Percentiles rank a stretch among this genome's conserved stretches.
Evolutionary conservation across 2,888 invertebrate genomes (phyloP).

Genomic region (Drosophila eohydei): DNA sequence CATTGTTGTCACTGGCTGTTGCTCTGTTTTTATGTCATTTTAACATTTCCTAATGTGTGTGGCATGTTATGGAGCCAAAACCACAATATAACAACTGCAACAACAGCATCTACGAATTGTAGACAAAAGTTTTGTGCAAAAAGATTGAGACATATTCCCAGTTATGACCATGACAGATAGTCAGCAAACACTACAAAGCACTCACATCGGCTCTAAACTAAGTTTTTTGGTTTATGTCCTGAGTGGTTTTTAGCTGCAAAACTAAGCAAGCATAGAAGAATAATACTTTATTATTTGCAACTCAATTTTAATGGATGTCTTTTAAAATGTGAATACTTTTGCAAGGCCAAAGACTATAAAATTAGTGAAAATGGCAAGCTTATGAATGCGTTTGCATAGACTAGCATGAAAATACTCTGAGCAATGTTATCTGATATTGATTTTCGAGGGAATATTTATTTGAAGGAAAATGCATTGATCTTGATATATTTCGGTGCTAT

Average conservation of each 20-base stretch:
- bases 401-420: neutral
- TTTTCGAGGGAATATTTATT: neutral
- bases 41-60: slow-evolving; percentile 78
- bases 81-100: slow-evolving; percentile 44
- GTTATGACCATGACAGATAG: slow-evolving; percentile 34
- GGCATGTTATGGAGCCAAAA: slow-evolving; percentile 61
- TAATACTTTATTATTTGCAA: neutral
- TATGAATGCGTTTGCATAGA: neutral
- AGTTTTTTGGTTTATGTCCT: slow-evolving; percentile 37
- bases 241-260: slow-evolving; percentile 34
- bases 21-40: slow-evolving; percentile 73
- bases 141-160: slow-evolving; percentile 49
- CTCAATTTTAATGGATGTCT: slow-evolving; percentile 3
- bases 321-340: neutral
- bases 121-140: slow-evolving; percentile 46
- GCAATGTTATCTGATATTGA: neutral
- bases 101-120: slow-evolving; percentile 18
- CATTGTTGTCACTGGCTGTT: slow-evolving; percentile 74
- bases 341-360: neutral
- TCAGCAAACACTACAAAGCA: slow-evolving; percentile 50
- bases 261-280: slow-evolving; percentile 18
- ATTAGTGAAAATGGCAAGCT: too few relatives aligned
- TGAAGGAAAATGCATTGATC: too few relatives aligned
- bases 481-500: too few relatives aligned
- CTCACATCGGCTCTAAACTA: slow-evolving; percentile 45